Evolutionary conservation across 2,113 vertebrate genomes (phyloP).

Genomic region (Sander lucioperca): DNA sequence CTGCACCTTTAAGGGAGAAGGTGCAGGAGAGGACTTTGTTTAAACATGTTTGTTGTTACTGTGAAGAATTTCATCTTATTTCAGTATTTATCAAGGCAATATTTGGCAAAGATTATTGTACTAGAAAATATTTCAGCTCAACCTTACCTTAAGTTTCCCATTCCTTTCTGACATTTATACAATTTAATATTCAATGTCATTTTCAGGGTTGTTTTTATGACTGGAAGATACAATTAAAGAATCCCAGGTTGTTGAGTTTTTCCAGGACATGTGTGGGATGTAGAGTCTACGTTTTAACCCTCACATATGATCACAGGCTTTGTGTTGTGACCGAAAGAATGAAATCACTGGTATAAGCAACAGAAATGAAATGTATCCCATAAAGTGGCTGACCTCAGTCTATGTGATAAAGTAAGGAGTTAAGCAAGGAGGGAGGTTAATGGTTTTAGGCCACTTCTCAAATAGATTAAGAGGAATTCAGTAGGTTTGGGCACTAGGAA

Average conservation of each 20-base stretch:
- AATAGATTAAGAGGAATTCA: not conserved
- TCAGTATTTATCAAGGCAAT: not conserved
- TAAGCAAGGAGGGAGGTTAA: not conserved
- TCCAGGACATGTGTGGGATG: not conserved
- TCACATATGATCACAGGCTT: not conserved
- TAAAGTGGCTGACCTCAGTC: not conserved
- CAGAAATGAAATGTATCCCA: not conserved
- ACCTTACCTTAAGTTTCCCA: too few relatives aligned
- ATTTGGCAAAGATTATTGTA: not conserved
- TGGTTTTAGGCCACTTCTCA: not conserved
- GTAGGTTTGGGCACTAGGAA: not conserved
- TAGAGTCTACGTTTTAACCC: not conserved
- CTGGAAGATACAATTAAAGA: not conserved
- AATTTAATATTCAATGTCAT: not conserved
- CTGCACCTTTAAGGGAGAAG: not conserved
- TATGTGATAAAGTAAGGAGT: not conserved
- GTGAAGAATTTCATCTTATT: not conserved
- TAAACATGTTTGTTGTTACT: not conserved
- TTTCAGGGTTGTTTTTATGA: not conserved
- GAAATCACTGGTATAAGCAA: not conserved
- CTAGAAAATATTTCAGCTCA: not conserved
- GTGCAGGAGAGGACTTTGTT: not conserved
- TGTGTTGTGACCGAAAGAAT: not conserved
- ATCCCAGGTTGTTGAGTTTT: not conserved
- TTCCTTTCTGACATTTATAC: not conserved